These are phyloP conservation scores for Mythimna pallens DNA, from an alignment of 2,888 invertebrate species.

Conservation along the genomic window DNA sequence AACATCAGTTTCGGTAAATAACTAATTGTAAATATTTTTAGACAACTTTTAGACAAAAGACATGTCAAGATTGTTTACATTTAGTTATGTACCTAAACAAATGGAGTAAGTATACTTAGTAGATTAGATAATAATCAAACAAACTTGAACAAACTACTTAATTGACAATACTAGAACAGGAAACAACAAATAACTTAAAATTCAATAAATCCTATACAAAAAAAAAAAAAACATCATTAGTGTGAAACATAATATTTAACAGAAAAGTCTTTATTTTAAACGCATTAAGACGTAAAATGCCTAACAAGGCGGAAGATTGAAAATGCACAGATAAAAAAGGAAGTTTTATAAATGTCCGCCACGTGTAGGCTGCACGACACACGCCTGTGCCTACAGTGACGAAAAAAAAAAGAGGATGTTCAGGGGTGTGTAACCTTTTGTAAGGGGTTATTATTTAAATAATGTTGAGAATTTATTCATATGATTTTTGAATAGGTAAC, in stretches of 20 bases:
- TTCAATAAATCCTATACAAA: constrained; percentile 21
- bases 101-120: too few relatives aligned
- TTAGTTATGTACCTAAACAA: too few relatives aligned
- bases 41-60: too few relatives aligned
- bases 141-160: constrained; percentile 1
- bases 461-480: constrained; percentile 4
- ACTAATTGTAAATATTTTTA: too few relatives aligned
- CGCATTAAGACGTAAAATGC: constrained; percentile 31
- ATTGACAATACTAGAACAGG: constrained; percentile 25
- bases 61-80: too few relatives aligned
- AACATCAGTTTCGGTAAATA: too few relatives aligned
- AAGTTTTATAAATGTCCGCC: constrained; percentile 50
- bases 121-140: neutral
- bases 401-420: constrained; percentile 57
- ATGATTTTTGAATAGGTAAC: neutral
- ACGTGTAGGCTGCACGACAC: constrained; percentile 63
- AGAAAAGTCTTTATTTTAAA: constrained; percentile 18
- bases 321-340: constrained; percentile 42
- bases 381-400: constrained; percentile 43
- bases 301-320: neutral
- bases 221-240: constrained; percentile 40
- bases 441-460: constrained; percentile 9
- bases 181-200: constrained; percentile 35
- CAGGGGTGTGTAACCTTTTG: constrained; percentile 50
- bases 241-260: neutral